These are phyloP conservation scores for Tenthredo notha DNA, from an alignment of 2,888 invertebrate genomes.

Conservation along the genomic window DNA sequence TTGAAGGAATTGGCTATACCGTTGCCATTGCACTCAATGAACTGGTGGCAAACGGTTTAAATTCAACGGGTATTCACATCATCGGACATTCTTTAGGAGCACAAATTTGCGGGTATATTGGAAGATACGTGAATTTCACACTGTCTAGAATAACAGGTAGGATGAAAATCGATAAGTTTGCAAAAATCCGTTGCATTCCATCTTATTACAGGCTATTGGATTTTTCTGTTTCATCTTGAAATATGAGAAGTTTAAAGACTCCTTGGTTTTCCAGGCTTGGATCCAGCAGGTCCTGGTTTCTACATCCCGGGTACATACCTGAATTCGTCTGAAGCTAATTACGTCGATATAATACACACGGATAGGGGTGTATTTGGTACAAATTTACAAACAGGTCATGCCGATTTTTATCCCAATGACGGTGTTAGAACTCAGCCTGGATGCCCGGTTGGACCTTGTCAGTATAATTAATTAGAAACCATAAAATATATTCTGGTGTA, in stretches of 20 bases:
- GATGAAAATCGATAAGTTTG: neutral
- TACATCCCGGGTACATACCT: slow-evolving; percentile 74
- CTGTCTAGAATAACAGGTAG: slow-evolving; percentile 67
- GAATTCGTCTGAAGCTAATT: slow-evolving; percentile 74
- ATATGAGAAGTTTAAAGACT: neutral
- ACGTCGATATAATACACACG: slow-evolving; percentile 80
- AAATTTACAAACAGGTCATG: slow-evolving; percentile 72
- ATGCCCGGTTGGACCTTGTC: slow-evolving; percentile 66
- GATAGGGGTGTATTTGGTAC: slow-evolving; percentile 78
- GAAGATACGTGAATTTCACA: slow-evolving; percentile 60
- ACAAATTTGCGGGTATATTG: slow-evolving; percentile 66
- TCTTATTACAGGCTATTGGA: neutral
- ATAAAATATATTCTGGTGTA: neutral
- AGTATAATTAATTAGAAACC: neutral
- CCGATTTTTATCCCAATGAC: slow-evolving; percentile 80
- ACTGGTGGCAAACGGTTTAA: slow-evolving; percentile 62
- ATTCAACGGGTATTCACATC: slow-evolving; percentile 63
- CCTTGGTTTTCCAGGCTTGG: slow-evolving; percentile 73
- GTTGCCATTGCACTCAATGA: slow-evolving; percentile 64
- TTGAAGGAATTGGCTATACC: slow-evolving; percentile 59
- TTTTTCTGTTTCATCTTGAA: neutral
- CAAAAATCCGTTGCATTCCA: neutral
- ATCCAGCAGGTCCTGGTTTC: slow-evolving; percentile 80
- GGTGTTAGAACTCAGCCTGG: slow-evolving; percentile 80
- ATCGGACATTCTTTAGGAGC: slow-evolving; percentile 71